Base-by-base conservation (phyloP, 1,140 invertebrate species). In the Lucilia cuprina region DNA sequence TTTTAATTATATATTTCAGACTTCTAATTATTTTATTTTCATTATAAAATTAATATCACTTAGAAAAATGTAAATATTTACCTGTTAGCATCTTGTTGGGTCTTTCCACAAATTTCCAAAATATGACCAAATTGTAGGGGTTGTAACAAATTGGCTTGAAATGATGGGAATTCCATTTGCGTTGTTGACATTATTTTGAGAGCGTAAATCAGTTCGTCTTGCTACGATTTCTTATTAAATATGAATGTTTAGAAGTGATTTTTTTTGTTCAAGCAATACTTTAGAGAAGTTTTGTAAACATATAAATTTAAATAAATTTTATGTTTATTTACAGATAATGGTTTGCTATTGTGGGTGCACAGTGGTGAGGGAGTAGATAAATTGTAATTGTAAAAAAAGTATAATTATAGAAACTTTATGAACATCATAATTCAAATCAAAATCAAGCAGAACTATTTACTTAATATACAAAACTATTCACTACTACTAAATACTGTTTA, bases 121-220 rank as follows among this genome's bases (percentile, higher is more conserved):
- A 80, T 25, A 25, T 80, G 77, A 0, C 77, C 77, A 50, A 80
- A 80, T 50, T 80, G 49, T 25, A 80, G 19, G n/a, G n/a, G 41
- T 5, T 80, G 25, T 2, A n/a, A 9, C 5, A 80, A 49, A 10
- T 2, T 50, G 35, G n/a, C 77, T 49, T 50, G 41, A 80, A 49
- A 50, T 25, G 21, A 3, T 14, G 41, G 41, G 0, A 5, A 41
- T 10, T 41, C 41, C 41, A 41, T 8, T 30, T 30, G 25, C 25
- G 25, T 30, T 12, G 25, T 30, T 12, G 41, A 12, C 41, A 80
- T 80, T 1, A 13, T 21, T 50, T 78, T 78, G 2, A 47, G 12
- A 9, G 19, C 5, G 9, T 21, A 25, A 80, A 25, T 77, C 19
- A 17, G 1, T 12, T 10, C 21, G n/a, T 25, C 41, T 50, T 47